These are phyloP conservation scores for Heliothis virescens DNA, from an alignment of 1,140 invertebrate species.

Conservation along the genomic window DNA sequence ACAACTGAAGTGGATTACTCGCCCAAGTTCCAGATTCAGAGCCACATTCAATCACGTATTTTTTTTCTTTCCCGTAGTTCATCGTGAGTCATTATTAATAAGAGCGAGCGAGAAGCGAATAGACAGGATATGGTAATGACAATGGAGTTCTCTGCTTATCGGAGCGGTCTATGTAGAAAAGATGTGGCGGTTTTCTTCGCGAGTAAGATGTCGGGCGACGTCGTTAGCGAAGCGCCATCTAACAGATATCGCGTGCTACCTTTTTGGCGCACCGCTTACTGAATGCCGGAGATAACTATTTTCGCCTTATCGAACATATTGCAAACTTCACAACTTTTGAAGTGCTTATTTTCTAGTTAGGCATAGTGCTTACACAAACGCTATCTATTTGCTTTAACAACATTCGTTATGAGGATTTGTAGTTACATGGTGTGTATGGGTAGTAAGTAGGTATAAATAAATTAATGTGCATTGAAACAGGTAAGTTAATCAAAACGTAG, in stretches of 20 bases:
- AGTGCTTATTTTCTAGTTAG: constrained; percentile 50
- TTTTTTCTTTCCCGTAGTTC: constrained; percentile 17
- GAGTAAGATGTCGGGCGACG: constrained; percentile 66
- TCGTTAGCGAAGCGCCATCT: constrained; percentile 70
- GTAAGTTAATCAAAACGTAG: too few relatives aligned
- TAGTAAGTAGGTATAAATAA: too few relatives aligned
- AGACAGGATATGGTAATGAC: constrained; percentile 70
- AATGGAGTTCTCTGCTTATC: constrained; percentile 72
- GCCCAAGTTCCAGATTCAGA: constrained; percentile 25
- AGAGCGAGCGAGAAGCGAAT: constrained; percentile 15
- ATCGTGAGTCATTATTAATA: constrained; percentile 36
- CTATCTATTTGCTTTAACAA: constrained; percentile 13
- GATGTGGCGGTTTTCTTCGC: constrained; percentile 65
- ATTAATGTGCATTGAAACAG: too few relatives aligned
- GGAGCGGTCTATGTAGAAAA: constrained; percentile 62
- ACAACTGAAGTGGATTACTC: constrained; percentile 47
- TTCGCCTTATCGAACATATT: constrained; percentile 57
- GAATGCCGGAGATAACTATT: constrained; percentile 60
- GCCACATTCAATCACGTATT: constrained; percentile 42
- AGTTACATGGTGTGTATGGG: too few relatives aligned
- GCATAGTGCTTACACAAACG: not conserved
- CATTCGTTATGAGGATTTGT: not conserved
- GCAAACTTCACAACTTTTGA: constrained; percentile 45
- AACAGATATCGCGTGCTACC: constrained; percentile 58
- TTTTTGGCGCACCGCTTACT: constrained; percentile 46